Conservation (phyloP, 2,888 invertebrate species). For the Temnothorax ravouxi region DNA sequence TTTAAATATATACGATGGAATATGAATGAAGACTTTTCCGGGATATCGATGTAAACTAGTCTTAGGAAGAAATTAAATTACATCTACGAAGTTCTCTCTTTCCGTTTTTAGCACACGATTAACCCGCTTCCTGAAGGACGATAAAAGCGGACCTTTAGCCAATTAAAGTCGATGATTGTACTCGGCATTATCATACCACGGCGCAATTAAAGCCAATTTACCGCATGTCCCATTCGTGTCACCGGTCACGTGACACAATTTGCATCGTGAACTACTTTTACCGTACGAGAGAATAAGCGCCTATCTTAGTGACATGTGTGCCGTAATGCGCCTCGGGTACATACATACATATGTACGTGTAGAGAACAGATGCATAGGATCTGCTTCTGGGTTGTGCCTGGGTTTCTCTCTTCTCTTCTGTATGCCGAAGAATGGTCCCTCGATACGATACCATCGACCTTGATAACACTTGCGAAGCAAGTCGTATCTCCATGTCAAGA, state of each 20-base stretch:
- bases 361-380: conserved; percentile 32
- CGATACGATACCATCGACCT: conserved; percentile 51
- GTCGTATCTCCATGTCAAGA: conserved; percentile 26
- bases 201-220: conserved; percentile 77
- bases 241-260: conserved; percentile 73
- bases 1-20: background rate
- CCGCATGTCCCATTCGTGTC: conserved; percentile 68
- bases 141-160: conserved; percentile 63
- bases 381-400: conserved; percentile 36
- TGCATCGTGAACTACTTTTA: conserved; percentile 76
- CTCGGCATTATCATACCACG: conserved; percentile 64
- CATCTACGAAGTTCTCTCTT: conserved; percentile 1
- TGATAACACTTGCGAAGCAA: conserved; percentile 57
- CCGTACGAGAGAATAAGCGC: conserved; percentile 67
- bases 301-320: conserved; percentile 30
- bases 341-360: background rate
- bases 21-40: background rate
- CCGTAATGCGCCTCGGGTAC: conserved; percentile 29
- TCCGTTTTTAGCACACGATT: conserved; percentile 6
- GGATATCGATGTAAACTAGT: background rate
- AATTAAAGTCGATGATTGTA: conserved; percentile 76
- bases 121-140: conserved; percentile 64
- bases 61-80: conserved; percentile 44
- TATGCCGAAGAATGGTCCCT: conserved; percentile 33
- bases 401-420: conserved; percentile 13